A percentile compares a stretch with the other conserved stretches of the same genome.
Conservation (phyloP, 2,113 vertebrate genomes). For the Macquaria australasica region DNA sequence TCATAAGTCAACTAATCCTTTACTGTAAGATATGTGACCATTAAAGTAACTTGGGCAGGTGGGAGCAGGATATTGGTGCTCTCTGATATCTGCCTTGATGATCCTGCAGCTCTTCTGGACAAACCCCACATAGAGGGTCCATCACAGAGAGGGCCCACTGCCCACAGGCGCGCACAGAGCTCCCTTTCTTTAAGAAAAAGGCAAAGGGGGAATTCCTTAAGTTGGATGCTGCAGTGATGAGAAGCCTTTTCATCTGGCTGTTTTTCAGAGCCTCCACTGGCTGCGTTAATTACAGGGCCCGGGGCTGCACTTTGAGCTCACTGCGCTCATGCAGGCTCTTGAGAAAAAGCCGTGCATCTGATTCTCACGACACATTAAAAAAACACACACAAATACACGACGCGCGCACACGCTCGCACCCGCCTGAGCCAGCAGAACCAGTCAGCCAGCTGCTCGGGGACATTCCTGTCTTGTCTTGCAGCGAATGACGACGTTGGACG, state of each 20-base stretch:
- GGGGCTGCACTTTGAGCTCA: constrained; percentile 78
- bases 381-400: not conserved
- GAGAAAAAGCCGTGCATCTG: constrained; percentile 73
- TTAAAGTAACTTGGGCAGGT: constrained; percentile 35
- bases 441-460: constrained; percentile 53
- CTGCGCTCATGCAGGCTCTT: constrained; percentile 67
- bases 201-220: constrained; percentile 58
- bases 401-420: not conserved
- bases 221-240: constrained; percentile 71
- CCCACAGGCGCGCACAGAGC: constrained; percentile 67
- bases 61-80: constrained; percentile 8
- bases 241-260: constrained; percentile 76
- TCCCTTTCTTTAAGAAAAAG: constrained; percentile 60
- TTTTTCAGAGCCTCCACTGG: constrained; percentile 64
- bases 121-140: constrained; percentile 62
- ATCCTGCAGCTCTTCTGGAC: constrained; percentile 47
- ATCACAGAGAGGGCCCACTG: constrained; percentile 44
- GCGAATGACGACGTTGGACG: not conserved
- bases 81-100: constrained; percentile 6
- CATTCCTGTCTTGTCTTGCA: constrained; percentile 48
- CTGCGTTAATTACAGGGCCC: constrained; percentile 80
- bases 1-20: not conserved
- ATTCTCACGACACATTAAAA: constrained; percentile 74
- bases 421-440: constrained; percentile 43
- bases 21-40: not conserved